Evolutionary conservation across 2,888 invertebrate species (phyloP), one percentile per base, ranked within the genome.

Genomic region (Polylopha cassiicola): DNA sequence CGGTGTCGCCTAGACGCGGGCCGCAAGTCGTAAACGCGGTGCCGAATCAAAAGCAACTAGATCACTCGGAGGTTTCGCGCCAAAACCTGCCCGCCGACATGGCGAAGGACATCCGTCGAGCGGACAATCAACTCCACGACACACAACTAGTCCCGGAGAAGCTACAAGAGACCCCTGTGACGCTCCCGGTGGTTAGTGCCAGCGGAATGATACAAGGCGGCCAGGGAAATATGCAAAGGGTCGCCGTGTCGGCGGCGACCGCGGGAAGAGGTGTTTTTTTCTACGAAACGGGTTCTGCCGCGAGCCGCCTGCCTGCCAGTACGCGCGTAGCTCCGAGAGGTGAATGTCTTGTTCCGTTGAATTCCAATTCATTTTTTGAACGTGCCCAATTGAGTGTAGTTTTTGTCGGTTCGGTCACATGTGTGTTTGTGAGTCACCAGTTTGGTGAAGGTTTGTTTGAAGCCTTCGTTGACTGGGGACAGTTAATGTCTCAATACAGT

Each of bases 231-330:
- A 74, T 73, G 73, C 80, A 73, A 73, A 76, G 82, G 81, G 80
- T 75, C 79, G 73, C 61, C 61, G 54, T 63, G 64, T 59, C 63
- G 62, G 62, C 72, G 61, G 63, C 61, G 64, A 75, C 71, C 75
- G 76, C 75, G 72, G 80, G 79, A 78, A 77, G 75, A 73, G 69
- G 62, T 46, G 55, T 61, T 79, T 84, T 84, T 82, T 82, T 92
- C 90, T 86, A 91, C 91, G 73, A 70, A 85, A 84, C 79, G 66
- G 77, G 81, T 82, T 81, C 75, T 66, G 67, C 65, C 48, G 62
- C 61, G 87, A 87, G 74, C 84, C 88, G 68, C 88, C 86, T 78
- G 88, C 67, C 88, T 84, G 84, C 88, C 90, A 81, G 87, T 90
- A 70, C 76, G 80, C 80, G 72, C 78, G 72, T 65, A 75, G 75